These are phyloP conservation scores for Columba livia DNA, from an alignment of 2,113 vertebrate genomes.

Conservation along the genomic window DNA sequence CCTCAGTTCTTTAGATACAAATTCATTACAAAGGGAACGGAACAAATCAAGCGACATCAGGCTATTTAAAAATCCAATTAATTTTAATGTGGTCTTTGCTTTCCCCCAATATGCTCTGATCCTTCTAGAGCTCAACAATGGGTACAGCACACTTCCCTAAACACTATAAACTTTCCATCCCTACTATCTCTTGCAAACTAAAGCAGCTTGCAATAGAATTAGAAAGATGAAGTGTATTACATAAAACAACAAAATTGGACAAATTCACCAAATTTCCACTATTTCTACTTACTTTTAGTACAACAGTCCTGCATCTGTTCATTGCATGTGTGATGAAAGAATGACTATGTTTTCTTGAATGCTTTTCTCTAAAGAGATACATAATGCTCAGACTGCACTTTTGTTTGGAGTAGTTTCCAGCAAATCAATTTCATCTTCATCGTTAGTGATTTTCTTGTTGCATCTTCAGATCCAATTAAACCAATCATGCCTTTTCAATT, in stretches of 20 bases:
- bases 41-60: neutral
- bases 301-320: neutral
- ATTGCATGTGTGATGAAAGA: neutral
- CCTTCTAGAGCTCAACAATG: neutral
- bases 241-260: neutral
- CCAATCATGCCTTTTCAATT: slow-evolving; percentile 64
- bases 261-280: neutral
- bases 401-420: slow-evolving; percentile 15
- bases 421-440: slow-evolving; percentile 36
- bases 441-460: slow-evolving; percentile 50
- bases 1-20: neutral
- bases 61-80: neutral
- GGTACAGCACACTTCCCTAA: neutral
- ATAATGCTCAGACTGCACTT: neutral
- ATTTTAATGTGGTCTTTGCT: neutral
- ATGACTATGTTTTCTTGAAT: neutral
- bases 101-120: neutral
- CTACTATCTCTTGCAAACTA: neutral
- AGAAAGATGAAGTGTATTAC: neutral
- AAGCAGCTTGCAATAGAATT: neutral
- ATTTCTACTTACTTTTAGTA: neutral
- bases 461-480: slow-evolving; percentile 51
- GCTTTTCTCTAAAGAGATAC: neutral
- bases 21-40: neutral
- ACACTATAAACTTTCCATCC: neutral